Conservation (phyloP, 2,113 vertebrate genomes). For the Microcebus griseorufus region DNA sequence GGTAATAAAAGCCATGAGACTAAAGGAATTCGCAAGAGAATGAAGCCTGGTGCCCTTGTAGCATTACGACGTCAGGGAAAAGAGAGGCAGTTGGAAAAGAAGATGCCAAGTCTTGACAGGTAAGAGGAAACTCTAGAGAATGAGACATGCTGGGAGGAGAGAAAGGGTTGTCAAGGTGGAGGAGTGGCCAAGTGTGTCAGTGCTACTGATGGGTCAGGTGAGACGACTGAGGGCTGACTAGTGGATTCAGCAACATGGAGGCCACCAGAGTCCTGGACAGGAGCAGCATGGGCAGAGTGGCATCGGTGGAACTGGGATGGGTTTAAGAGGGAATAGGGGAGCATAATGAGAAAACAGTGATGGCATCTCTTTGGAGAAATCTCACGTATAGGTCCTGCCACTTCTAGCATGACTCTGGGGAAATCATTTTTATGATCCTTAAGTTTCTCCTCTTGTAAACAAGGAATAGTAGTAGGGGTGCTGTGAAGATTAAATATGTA, state of each 20-base stretch:
- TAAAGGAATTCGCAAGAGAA: rapidly evolving
- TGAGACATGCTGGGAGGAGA: background rate
- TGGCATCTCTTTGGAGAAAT: background rate
- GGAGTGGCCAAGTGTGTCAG: background rate
- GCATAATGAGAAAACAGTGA: background rate
- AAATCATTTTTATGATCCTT: background rate
- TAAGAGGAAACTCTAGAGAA: background rate
- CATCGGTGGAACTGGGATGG: rapidly evolving
- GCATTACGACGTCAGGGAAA: background rate
- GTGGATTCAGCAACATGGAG: rapidly evolving
- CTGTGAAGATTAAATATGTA: background rate
- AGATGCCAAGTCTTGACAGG: background rate
- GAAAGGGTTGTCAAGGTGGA: background rate
- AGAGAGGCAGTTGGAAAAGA: background rate
- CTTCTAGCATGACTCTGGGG: background rate
- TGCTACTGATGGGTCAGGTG: no score
- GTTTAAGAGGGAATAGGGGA: background rate
- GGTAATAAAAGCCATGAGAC: background rate
- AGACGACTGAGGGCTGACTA: background rate
- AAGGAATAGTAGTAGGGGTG: background rate
- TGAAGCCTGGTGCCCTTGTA: background rate
- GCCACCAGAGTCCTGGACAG: background rate
- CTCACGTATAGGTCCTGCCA: background rate
- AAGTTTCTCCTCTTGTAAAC: background rate
- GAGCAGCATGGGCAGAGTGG: background rate